These are phyloP conservation scores for Stegodyphus dumicola DNA, from an alignment of 1,140 invertebrate genomes.

Conservation along the genomic window DNA sequence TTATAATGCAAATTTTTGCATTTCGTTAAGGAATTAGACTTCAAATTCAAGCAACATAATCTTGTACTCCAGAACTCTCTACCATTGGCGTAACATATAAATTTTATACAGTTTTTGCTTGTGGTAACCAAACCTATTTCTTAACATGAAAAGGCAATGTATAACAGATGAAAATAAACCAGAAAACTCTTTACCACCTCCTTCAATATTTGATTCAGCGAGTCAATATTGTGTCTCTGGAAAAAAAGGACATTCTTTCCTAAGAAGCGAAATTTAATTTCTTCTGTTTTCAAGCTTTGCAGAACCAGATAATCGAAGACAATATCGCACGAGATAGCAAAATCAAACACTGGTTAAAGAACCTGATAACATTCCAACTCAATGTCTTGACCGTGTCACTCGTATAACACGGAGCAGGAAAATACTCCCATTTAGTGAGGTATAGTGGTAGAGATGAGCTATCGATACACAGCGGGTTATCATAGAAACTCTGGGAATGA, in stretches of 20 bases:
- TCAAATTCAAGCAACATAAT: no score
- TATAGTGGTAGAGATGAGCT: slow-evolving; percentile 30
- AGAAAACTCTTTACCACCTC: not conserved
- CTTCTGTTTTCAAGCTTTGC: slow-evolving; percentile 43
- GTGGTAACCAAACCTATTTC: no score
- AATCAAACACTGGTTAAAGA: slow-evolving; percentile 24
- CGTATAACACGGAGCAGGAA: slow-evolving; percentile 18
- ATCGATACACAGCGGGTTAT: slow-evolving; percentile 57
- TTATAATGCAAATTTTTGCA: no score
- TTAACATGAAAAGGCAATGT: no score
- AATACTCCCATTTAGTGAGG: slow-evolving; percentile 55
- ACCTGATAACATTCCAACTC: slow-evolving; percentile 49
- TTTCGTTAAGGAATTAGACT: no score
- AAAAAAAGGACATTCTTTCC: slow-evolving; percentile 17
- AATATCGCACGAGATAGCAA: not conserved
- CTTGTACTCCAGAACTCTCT: no score
- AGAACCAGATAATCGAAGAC: slow-evolving; percentile 50
- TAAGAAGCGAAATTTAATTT: slow-evolving; percentile 53
- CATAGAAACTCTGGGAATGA: slow-evolving; percentile 36
- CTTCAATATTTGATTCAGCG: slow-evolving; percentile 52
- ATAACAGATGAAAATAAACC: no score
- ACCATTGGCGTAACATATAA: no score
- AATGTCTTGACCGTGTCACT: slow-evolving; percentile 8
- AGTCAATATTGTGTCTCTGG: slow-evolving; percentile 34
- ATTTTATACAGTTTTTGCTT: no score